These are phyloP conservation scores for Dasyornis broadbenti DNA, from an alignment of 2,113 vertebrate genomes.

Conservation along the genomic window DNA sequence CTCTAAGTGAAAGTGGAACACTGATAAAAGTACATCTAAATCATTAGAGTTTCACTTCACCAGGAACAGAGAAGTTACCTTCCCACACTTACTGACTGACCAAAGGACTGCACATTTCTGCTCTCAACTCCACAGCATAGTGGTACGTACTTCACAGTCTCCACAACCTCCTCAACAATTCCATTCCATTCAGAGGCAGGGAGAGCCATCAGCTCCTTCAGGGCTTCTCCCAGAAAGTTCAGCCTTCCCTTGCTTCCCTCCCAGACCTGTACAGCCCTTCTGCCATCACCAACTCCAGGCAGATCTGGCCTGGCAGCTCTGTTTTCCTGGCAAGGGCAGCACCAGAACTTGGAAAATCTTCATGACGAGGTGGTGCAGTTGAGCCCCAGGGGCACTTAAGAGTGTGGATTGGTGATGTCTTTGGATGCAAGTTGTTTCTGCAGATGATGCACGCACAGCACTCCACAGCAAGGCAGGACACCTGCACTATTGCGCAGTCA, in stretches of 20 bases:
- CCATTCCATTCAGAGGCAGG: not conserved
- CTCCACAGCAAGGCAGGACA: not conserved
- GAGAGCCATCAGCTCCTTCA: not conserved
- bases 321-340: not conserved
- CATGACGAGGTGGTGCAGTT: not conserved
- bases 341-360: not conserved
- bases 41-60: not conserved
- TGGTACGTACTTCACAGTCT: not conserved
- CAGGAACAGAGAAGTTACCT: not conserved
- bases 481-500: not conserved
- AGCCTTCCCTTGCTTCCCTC: not conserved
- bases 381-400: not conserved
- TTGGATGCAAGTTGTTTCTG: not conserved
- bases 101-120: not conserved
- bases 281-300: not conserved
- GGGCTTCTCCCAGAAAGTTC: not conserved
- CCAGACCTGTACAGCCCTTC: not conserved
- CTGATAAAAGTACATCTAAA: not conserved
- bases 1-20: not conserved
- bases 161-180: not conserved
- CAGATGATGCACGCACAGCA: not conserved
- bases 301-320: not conserved
- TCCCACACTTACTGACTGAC: not conserved
- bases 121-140: not conserved
- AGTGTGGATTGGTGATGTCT: not conserved